Evolutionary conservation across 2,888 invertebrate genomes (phyloP).

Genomic region (Macroteleia sp.): DNA sequence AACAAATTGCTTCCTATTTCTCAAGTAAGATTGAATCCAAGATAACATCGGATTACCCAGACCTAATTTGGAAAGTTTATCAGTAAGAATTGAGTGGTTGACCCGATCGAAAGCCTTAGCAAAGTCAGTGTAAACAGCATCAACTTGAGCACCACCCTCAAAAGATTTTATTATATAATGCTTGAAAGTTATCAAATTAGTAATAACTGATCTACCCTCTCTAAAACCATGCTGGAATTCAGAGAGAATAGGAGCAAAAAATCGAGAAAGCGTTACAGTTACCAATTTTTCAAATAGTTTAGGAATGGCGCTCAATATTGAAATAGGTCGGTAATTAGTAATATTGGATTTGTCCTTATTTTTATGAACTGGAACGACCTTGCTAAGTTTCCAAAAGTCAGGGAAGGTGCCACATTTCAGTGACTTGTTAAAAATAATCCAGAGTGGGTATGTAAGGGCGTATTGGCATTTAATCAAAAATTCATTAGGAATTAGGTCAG

Average conservation of each 20-base stretch:
- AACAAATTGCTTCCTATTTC: neutral
- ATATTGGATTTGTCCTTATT: no score
- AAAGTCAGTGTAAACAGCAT: neutral
- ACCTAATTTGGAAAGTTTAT: slow-evolving; percentile 31
- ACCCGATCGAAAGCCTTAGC: neutral
- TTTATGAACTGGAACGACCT: slow-evolving; percentile 5
- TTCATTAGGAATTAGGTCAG: neutral
- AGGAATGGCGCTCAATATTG: no score
- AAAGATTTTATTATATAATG: no score
- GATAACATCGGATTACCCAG: neutral
- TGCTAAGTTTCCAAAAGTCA: slow-evolving; percentile 3
- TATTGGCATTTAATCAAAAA: neutral
- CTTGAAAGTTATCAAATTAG: no score
- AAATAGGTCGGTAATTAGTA: no score
- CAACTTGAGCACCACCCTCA: neutral
- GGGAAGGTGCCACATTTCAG: neutral
- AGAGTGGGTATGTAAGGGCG: neutral
- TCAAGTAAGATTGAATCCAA: slow-evolving; percentile 24
- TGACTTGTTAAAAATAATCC: slow-evolving; percentile 7
- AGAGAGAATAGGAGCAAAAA: no score
- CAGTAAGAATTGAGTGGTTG: slow-evolving; percentile 2
- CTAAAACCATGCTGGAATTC: no score
- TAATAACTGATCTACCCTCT: no score
- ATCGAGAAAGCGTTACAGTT: no score
- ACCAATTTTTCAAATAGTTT: no score